Base-by-base conservation (phyloP, 1,140 invertebrate genomes). In the Batillaria attramentaria region DNA sequence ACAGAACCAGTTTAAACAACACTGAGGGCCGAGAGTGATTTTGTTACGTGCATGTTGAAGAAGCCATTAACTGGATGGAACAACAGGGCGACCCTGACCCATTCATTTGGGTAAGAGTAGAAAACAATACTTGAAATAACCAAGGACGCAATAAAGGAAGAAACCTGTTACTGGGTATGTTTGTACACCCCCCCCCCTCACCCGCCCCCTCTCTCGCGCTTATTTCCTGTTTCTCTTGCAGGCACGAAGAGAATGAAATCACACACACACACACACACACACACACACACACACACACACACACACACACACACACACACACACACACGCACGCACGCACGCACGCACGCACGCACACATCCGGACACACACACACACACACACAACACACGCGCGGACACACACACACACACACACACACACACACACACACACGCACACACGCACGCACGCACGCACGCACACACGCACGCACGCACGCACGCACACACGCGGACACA, bases 261-360 rank as follows among this genome's bases (percentile, higher is more conserved):
- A 62, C 57, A 8, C 57, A n/a, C 57, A 8, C 8, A 62, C n/a
- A 8, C 57, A 62, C 57, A 62, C 57, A 13, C 10, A 62, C 57
- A 62, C n/a, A n/a, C n/a, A 62, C n/a, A 62, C 57, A n/a, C n/a
- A 62, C 57, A 62, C 57, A n/a, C 57, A n/a, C 57, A 62, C 57
- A n/a, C 57, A n/a, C 57, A 62, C 57, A n/a, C 18, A 28, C 28
- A 16, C 10, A 62, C 28, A 62, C 57, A 62, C n/a, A 62, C 57
- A 62, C 57, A 62, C n/a, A 62, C n/a, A n/a, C 57, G 6, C 57
- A 62, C 10, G 31, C 57, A 62, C 57, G 31, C 57, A 62, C 10
- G 31, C 10, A 13, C 10, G 31, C 57, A 62, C 57, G 31, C 57
- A 13, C 57, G 31, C 57, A 62, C 57, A 62, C 57, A 62, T 28